Evolutionary conservation across 2,113 vertebrate species (phyloP).

Genomic region (Oryzias woworae): DNA sequence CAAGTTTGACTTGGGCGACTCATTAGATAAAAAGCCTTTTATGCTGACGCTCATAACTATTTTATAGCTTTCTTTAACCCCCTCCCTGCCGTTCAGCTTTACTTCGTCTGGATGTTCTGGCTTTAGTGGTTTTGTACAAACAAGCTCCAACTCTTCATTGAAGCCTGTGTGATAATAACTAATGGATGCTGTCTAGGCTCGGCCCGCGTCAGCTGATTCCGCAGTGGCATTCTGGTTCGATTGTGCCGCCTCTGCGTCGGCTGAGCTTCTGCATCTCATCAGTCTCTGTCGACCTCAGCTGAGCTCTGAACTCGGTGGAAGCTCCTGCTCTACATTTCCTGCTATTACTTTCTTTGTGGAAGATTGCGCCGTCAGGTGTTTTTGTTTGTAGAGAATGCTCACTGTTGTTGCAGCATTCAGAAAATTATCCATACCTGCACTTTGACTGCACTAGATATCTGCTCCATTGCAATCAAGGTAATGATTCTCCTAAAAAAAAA

Average conservation of each 20-base stretch:
- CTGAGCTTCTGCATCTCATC: slow-evolving; percentile 59
- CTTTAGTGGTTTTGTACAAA: background rate
- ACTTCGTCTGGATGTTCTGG: background rate
- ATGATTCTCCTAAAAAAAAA: no score
- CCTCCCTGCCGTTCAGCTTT: background rate
- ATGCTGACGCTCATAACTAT: slow-evolving; percentile 67
- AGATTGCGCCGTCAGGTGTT: background rate
- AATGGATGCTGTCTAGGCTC: slow-evolving; percentile 7
- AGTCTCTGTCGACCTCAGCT: slow-evolving; percentile 39
- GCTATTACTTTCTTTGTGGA: slow-evolving; percentile 9
- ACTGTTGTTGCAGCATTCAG: background rate
- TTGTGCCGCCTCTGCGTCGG: slow-evolving; percentile 34
- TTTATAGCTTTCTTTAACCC: slow-evolving; percentile 16
- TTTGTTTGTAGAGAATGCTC: background rate
- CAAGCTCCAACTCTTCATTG: background rate
- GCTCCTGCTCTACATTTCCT: slow-evolving; percentile 13
- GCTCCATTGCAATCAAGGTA: no score
- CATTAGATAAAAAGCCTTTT: slow-evolving; percentile 69
- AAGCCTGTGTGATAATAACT: background rate
- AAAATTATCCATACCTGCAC: no score
- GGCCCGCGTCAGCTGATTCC: slow-evolving; percentile 17
- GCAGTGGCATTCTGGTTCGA: slow-evolving; percentile 50
- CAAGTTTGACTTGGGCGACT: slow-evolving; percentile 59
- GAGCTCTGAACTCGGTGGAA: slow-evolving; percentile 44
- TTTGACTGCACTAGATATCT: no score